These are phyloP conservation scores for Bombycilla garrulus DNA, from an alignment of 2,113 vertebrate species.

Conservation along the genomic window DNA sequence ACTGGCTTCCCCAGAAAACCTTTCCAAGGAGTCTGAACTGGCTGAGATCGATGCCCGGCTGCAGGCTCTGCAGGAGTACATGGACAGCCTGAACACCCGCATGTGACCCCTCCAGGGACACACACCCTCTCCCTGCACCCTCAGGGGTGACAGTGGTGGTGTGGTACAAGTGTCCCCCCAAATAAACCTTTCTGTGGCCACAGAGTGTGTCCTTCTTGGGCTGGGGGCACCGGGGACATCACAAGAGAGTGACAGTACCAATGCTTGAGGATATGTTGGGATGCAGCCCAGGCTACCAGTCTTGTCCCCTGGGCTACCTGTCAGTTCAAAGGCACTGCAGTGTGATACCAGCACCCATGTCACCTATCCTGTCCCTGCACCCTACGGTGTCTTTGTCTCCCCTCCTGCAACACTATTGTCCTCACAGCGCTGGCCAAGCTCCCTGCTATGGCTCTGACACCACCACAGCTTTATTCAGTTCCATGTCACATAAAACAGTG, in stretches of 20 bases:
- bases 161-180: background rate
- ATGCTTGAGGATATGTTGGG: background rate
- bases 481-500: background rate
- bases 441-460: background rate
- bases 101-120: constrained; percentile 51
- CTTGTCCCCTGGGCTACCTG: background rate
- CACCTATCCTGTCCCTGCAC: background rate
- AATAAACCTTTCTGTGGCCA: background rate
- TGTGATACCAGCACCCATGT: background rate
- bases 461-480: background rate
- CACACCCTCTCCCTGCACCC: background rate
- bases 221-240: background rate
- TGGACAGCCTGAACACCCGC: constrained; percentile 84
- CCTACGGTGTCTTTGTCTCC: background rate
- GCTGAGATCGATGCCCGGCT: constrained; percentile 90
- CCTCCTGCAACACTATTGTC: background rate
- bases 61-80: constrained; percentile 91
- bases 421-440: background rate
- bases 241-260: background rate
- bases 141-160: background rate
- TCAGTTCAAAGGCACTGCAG: background rate
- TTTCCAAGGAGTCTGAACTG: constrained; percentile 78
- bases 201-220: background rate
- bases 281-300: background rate
- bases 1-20: constrained; percentile 71